Conservation (phyloP, 2,888 invertebrate genomes). For the Hydraecia micacea region DNA sequence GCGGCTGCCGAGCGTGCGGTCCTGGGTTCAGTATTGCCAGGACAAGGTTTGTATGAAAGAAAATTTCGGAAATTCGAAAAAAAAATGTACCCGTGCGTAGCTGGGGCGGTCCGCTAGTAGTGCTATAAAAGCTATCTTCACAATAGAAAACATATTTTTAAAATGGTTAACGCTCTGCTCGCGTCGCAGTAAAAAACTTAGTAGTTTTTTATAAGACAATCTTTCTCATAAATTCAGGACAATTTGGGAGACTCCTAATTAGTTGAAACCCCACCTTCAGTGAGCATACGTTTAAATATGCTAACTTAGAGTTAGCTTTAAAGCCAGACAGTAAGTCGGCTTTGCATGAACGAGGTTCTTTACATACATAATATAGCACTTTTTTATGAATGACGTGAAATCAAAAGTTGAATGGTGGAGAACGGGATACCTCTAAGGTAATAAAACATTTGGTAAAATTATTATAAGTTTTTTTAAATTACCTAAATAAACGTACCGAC, state of each 20-base stretch:
- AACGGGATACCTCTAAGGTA: background rate
- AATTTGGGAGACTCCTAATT: slow-evolving; percentile 36
- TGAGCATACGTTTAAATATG: slow-evolving; percentile 39
- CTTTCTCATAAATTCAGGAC: slow-evolving; percentile 14
- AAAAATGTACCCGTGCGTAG: no score
- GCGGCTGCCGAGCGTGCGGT: no score
- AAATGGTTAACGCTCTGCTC: background rate
- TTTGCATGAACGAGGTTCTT: slow-evolving; percentile 13
- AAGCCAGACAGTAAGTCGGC: slow-evolving; percentile 11
- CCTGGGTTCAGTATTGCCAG: no score
- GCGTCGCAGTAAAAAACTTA: slow-evolving; percentile 1
- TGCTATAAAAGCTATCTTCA: no score
- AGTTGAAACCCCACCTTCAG: slow-evolving; percentile 15
- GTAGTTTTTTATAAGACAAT: slow-evolving; percentile 33
- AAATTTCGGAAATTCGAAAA: no score
- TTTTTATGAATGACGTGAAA: background rate
- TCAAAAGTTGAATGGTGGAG: background rate
- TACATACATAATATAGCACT: background rate
- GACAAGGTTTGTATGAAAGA: no score
- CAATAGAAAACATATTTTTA: background rate
- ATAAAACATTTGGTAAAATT: background rate
- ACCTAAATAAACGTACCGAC: background rate
- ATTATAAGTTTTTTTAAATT: background rate
- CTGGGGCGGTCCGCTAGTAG: no score
- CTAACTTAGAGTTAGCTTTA: slow-evolving; percentile 25